Evolutionary conservation across 1,140 invertebrate genomes (phyloP), one percentile per base, ranked within the genome.

Genomic region (Reticulitermes speratus): DNA sequence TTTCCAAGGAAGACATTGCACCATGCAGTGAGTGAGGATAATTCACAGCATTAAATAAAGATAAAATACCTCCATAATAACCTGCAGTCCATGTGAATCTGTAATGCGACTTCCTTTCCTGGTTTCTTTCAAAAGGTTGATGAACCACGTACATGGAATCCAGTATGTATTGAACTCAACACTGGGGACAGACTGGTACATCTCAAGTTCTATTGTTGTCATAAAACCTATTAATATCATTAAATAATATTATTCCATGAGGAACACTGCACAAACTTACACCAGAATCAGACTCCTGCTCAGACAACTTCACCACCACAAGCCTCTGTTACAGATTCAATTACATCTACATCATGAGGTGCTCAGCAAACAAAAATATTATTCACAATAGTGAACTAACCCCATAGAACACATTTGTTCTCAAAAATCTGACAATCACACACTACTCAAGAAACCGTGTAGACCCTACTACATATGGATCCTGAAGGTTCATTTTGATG

Each of bases 141-240:
- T 93, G 88, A 95, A 95, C 94, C 94, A 95, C 7, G 93, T 94
- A 87, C 94, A 94, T 3, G 94, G 94, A 83, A 95, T 94, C 94
- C 94, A 95, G 89, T 94, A 95, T 6, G 94, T 95, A 87, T 95
- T 95, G 89, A 95, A 95, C 88, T 95, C 94, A 16, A 91, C 88
- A 88, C 91, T 94, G 14, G 94, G 93, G 21, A 95, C 94, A 48
- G 93, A 92, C 86, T 92, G 90, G 87, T 93, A 94, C 87, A 94
- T 92, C 87, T 94, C 92, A 81, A 94, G 90, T 89, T 95, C 94
- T 83, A 91, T 88, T 30, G 91, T 89, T 38, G 94, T 95, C 93
- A 95, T 94, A 88, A 95, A 94, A 88, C 94, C 94, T 94, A 88
- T 0, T 87, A 88, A 82, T 45, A 83, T 87, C 55, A 87, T 23